Evolutionary conservation across 2,797 vertebrate species (phyloP), one percentile per base, ranked within the genome.

Genomic region (Eidolon dupreanum): DNA sequence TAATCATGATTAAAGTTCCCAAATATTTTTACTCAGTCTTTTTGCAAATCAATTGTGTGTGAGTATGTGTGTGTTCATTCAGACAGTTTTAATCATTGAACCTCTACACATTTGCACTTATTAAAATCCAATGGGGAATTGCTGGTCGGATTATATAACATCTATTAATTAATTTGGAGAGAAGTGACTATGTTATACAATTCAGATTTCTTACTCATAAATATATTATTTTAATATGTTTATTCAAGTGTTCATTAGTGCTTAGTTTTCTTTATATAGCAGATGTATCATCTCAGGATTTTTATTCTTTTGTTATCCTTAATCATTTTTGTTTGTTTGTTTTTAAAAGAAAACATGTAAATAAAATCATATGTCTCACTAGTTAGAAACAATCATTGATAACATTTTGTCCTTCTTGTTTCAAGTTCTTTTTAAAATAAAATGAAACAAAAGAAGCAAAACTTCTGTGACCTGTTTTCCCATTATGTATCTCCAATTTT

Each of bases 321-420:
- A 38, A 74, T 73, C 28, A 16, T 31, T 84, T 51, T 24, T n/a
- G 26, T 26, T 51, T 28, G 77, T 43, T 49, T 49, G 28, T 51
- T 94, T 96, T 79, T 92, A 88, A 88, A 38, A 89, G 57, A 61
- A 77, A 92, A 79, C 5, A 94, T 51, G 49, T 36, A 87, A 92
- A 92, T 49, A 78, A 83, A 88, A 71, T 77, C 26, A 92, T 26
- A 22, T 82, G 53, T 83, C 33, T 79, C 41, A 84, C 41, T 66
- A 94, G 43, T 89, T 41, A 53, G 17, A 87, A 92, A 77, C 12
- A 85, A 73, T 68, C 38, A 74, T 31, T 68, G 41, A 28, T 70
- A 91, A 63, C 24, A 85, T 71, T 92, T 90, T 46, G 28, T 13
- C 43, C 71, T 31, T 57, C 33, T 74, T 82, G 49, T 95, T 92